Conservation (phyloP, 1,140 invertebrate species). For the Dendrolimus kikuchii region DNA sequence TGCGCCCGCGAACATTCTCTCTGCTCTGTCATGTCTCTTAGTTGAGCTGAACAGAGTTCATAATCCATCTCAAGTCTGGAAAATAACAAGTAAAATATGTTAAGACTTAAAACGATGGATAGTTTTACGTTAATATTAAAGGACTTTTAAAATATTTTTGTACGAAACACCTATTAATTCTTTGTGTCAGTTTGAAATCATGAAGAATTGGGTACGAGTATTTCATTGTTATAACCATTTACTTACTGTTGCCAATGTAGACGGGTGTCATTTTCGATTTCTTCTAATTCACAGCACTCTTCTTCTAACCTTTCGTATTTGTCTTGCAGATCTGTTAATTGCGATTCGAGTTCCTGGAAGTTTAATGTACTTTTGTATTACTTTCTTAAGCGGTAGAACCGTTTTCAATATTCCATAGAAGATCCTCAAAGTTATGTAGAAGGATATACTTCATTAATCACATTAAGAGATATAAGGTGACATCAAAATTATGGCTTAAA, state of each 20-base stretch:
- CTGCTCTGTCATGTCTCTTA: conserved; percentile 73
- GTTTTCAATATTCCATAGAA: no score
- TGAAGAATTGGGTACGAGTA: background rate
- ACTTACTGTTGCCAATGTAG: conserved; percentile 76
- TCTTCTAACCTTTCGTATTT: conserved; percentile 77
- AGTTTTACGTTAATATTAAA: no score
- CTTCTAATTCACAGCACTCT: conserved; percentile 78
- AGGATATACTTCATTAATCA: no score
- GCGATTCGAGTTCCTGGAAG: conserved; percentile 67
- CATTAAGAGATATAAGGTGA: no score
- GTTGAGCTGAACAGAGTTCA: conserved; percentile 62
- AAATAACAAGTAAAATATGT: conserved; percentile 5
- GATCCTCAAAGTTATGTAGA: no score
- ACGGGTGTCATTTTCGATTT: conserved; percentile 79
- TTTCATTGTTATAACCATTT: conserved; percentile 4
- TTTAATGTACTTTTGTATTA: no score
- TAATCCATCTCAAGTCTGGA: conserved; percentile 68
- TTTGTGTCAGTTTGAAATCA: no score
- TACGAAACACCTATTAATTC: no score
- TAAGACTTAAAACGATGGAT: background rate
- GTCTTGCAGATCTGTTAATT: conserved; percentile 70
- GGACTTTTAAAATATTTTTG: no score
- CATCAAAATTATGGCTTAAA: no score
- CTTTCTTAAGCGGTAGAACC: no score
- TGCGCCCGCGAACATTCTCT: conserved; percentile 68